Percentiles rank a stretch among this genome's conserved stretches.
phyloP scores from a whole-genome alignment of 1,140 invertebrate species.

The Chironomus tepperi region DNA sequence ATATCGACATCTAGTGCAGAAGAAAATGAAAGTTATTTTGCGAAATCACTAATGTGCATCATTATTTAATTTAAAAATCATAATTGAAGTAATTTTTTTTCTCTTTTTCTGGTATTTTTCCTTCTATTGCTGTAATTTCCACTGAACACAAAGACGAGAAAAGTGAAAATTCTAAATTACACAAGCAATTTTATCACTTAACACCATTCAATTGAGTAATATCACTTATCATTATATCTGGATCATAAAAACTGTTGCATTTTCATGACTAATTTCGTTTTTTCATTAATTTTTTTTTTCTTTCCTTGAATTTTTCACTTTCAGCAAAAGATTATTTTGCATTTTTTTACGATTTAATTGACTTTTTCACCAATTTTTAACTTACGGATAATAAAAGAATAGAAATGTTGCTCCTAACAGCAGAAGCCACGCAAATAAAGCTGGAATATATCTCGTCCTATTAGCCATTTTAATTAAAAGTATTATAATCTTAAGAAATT shows the following conservation, averaged over 20 bases:
- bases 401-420: slow-evolving; percentile 80
- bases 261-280: slow-evolving; percentile 31
- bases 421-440: slow-evolving; percentile 91
- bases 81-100: neutral
- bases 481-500: neutral
- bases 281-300: neutral
- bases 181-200: neutral
- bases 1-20: slow-evolving; percentile 71
- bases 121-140: neutral
- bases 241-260: neutral
- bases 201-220: neutral
- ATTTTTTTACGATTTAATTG: neutral
- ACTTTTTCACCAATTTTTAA: slow-evolving; percentile 51
- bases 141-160: neutral
- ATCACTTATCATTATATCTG: neutral
- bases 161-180: slow-evolving; percentile 38
- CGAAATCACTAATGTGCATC: neutral
- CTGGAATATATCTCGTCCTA: slow-evolving; percentile 88
- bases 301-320: slow-evolving; percentile 16
- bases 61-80: slow-evolving; percentile 15
- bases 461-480: neutral
- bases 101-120: no score
- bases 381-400: slow-evolving; percentile 97
- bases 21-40: slow-evolving; percentile 31
- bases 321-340: neutral